Evolutionary conservation across 2,113 vertebrate species (phyloP), one percentile per base, ranked within the genome.

Genomic region (Cariama cristata): DNA sequence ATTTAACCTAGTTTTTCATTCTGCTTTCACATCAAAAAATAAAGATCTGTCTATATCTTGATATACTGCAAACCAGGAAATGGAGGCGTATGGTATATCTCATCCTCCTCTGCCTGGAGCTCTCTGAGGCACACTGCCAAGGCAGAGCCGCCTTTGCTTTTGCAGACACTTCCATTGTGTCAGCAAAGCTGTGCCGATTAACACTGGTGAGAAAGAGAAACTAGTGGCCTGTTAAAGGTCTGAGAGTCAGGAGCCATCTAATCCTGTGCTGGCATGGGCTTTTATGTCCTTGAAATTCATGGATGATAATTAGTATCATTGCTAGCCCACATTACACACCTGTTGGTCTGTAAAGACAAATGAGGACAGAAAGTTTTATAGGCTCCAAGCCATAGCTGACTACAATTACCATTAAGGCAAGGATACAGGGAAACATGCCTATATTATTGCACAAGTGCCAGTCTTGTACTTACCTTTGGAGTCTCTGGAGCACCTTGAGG

Each of bases 1-100:
- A 86, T 94, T 94, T 91, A 97, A 94, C 95, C 91, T 93, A 93
- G 87, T 96, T 97, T 95, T 96, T 94, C 89, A 95, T 96, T 96
- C 87, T 88, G 73, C 89, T 95, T 85, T 93, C 94, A 74, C 89
- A 94, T 91, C 6, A 96, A 87, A 93, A 96, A 96, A 81, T 42
- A 81, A 86, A 88, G 76, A 88, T 91, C 87, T 96, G 91, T 90
- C 94, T 96, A 88, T 96, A 96, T 77, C 74, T 95, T 95, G 94
- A 86, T 94, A 71, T 82, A 86, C 77, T 88, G 94, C 89, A 88
- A 73, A 90, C 90, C 94, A 88, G 93, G 96, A 93, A 95, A 96
- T 94, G 93, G 94, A 97, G 94, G 91, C 77, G 86, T 68, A 88
- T 97, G 96, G 97, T 97, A 79, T 90, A 94, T 91, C 95, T 97